Conservation (phyloP, 2,113 vertebrate species). For the Sinosuthora webbiana region DNA sequence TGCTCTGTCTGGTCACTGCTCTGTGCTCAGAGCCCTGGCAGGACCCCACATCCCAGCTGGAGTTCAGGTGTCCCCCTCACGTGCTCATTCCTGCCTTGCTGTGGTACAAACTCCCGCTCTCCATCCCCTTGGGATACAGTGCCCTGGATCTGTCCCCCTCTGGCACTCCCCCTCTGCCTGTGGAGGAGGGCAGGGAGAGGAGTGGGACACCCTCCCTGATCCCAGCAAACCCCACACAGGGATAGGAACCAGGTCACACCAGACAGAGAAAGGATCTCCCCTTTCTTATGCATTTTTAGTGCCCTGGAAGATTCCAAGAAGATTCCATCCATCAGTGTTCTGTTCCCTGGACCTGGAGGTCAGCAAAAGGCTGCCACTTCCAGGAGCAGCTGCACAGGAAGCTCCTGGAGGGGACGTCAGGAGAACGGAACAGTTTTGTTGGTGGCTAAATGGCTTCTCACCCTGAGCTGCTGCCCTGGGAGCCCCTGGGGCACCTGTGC, state of each 20-base stretch:
- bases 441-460: background rate
- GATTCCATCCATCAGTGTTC: background rate
- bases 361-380: background rate
- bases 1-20: background rate
- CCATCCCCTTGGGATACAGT: background rate
- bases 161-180: rapidly evolving
- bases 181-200: background rate
- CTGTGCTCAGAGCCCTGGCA: rapidly evolving
- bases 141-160: background rate
- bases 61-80: background rate
- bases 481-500: background rate
- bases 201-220: rapidly evolving
- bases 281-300: background rate
- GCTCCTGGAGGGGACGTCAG: background rate
- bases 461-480: background rate
- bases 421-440: background rate
- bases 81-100: background rate
- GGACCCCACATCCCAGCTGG: background rate
- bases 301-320: background rate
- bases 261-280: background rate
- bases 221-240: background rate
- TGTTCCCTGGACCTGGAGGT: background rate
- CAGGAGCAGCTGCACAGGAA: background rate
- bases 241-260: background rate
- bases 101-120: background rate